A percentile compares a stretch with the other conserved stretches of the same genome.
These are phyloP conservation scores for Rhogogaster chlorosoma DNA, from an alignment of 2,888 invertebrate species.

Conservation along the genomic window DNA sequence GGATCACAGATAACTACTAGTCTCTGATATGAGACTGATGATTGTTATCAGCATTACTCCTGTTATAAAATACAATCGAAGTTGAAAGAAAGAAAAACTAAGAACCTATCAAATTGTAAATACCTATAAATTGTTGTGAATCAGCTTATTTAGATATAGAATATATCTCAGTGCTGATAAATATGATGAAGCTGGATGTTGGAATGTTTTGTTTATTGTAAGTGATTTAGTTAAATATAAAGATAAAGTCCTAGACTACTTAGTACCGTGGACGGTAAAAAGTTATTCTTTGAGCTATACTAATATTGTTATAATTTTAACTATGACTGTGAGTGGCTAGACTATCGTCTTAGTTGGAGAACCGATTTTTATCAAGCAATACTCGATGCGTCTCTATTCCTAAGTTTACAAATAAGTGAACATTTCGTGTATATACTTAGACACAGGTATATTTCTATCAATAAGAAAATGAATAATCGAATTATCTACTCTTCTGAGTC, in stretches of 20 bases:
- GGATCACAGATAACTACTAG: slow-evolving; percentile 63
- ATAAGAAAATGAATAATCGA: neutral
- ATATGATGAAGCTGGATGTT: slow-evolving; percentile 10
- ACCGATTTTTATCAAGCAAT: slow-evolving; percentile 3
- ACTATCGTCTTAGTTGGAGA: slow-evolving; percentile 1
- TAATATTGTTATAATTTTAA: neutral
- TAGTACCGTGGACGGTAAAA: neutral
- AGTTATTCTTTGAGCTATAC: neutral
- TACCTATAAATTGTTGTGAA: neutral
- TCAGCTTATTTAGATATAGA: neutral
- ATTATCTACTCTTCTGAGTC: neutral
- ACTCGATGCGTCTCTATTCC: neutral
- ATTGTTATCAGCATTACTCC: neutral
- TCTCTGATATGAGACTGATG: neutral
- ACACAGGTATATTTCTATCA: neutral
- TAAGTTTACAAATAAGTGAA: slow-evolving; percentile 5
- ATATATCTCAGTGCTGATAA: neutral
- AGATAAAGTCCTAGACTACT: slow-evolving; percentile 9
- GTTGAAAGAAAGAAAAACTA: neutral
- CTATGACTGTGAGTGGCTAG: neutral
- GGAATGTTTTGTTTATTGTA: neutral
- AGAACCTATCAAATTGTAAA: neutral
- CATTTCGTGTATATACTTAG: neutral
- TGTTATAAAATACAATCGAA: neutral
- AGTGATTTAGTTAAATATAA: neutral